phyloP scores from a whole-genome alignment of 2,113 vertebrate genomes.

The Istiophorus platypterus region DNA sequence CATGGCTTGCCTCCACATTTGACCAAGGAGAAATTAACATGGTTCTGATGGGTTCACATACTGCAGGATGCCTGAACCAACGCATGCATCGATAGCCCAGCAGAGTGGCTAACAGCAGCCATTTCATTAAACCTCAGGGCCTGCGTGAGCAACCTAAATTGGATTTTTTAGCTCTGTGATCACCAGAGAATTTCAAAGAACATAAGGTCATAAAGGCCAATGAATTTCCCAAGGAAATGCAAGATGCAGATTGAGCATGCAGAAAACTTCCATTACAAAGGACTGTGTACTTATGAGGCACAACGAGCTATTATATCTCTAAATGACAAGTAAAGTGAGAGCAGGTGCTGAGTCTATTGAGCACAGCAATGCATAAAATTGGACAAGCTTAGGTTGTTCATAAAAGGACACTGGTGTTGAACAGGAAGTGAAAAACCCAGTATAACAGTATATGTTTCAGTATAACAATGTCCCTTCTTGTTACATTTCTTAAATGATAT shows the following conservation, averaged over 20 bases:
- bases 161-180: conserved; percentile 45
- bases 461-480: no score
- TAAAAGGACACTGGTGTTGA: not conserved
- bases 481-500: not conserved
- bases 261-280: conserved; percentile 35
- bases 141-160: conserved; percentile 29
- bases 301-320: conserved; percentile 9
- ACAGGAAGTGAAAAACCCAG: not conserved
- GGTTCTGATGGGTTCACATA: conserved; percentile 16
- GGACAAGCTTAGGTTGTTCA: conserved; percentile 7
- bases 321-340: conserved; percentile 36
- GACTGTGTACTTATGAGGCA: conserved; percentile 11
- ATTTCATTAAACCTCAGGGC: conserved; percentile 40
- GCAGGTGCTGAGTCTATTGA: conserved; percentile 29
- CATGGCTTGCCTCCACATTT: not conserved
- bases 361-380: conserved; percentile 34
- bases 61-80: conserved; percentile 9
- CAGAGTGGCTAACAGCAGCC: conserved; percentile 19
- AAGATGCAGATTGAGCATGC: conserved; percentile 40
- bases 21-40: conserved; percentile 20
- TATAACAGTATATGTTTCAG: no score
- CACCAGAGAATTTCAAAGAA: conserved; percentile 35
- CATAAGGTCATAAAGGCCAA: conserved; percentile 42
- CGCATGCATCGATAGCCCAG: conserved; percentile 3
- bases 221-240: conserved; percentile 43